Evolutionary conservation across 2,888 invertebrate genomes (phyloP).

Genomic region (Embidobia sp.): DNA sequence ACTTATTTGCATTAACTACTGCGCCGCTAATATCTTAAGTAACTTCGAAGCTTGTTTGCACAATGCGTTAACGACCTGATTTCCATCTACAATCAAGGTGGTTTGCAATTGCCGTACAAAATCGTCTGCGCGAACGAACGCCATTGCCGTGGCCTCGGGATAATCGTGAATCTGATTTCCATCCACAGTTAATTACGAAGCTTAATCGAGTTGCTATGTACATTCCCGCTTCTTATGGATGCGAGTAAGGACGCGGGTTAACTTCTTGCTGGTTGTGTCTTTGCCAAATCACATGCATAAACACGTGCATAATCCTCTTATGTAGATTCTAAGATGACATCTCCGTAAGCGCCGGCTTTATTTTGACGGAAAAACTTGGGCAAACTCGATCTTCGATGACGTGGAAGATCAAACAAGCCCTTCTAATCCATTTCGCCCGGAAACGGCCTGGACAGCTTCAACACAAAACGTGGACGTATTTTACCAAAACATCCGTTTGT

Average conservation of each 20-base stretch:
- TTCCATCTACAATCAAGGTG: conserved; percentile 62
- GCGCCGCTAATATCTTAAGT: conserved; percentile 56
- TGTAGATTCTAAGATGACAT: no score
- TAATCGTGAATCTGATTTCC: conserved; percentile 66
- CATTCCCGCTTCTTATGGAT: conserved; percentile 53
- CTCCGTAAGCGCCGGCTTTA: no score
- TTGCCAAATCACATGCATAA: conserved; percentile 54
- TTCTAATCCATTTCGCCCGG: conserved; percentile 16
- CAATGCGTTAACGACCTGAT: conserved; percentile 64
- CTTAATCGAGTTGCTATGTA: conserved; percentile 61
- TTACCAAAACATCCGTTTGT: no score
- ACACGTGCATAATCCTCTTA: conserved; percentile 55
- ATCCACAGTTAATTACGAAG: conserved; percentile 64
- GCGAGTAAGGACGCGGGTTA: conserved; percentile 35
- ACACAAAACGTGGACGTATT: no score
- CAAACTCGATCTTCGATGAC: conserved; percentile 15
- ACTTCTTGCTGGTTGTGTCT: conserved; percentile 48
- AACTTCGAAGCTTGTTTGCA: conserved; percentile 61
- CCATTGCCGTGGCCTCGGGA: conserved; percentile 45
- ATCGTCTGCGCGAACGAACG: conserved; percentile 56
- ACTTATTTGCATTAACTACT: conserved; percentile 55
- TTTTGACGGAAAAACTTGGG: neutral
- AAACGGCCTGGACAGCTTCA: conserved; percentile 15
- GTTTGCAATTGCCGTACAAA: conserved; percentile 58
- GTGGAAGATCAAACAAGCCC: conserved; percentile 32